Evolutionary conservation across 2,113 vertebrate genomes (phyloP), one percentile per base, ranked within the genome.

Genomic region (Holacanthus passer): DNA sequence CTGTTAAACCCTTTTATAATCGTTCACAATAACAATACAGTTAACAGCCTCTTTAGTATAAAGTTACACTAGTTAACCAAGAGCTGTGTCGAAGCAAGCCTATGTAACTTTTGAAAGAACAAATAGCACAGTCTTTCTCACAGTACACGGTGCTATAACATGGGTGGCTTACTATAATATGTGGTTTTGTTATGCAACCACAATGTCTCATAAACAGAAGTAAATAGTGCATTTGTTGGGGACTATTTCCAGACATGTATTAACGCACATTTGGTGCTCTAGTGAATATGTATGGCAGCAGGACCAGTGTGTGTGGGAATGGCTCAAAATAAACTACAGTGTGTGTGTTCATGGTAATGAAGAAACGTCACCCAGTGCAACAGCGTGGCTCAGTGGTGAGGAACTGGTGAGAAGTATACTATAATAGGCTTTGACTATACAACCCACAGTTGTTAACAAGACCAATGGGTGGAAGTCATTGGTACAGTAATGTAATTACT

Each of bases 171-270:
- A 47, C 32, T 55, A 37, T 22, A 68, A 35, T 66, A 12, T 43
- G 48, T 43, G 37, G 35, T 22, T 73, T 59, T 41, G 56, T 83
- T 24, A n/a, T 60, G 63, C 62, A n/a, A 45, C 13, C 19, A 43
- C 22, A 32, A 3, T 52, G 37, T 70, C 24, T 50, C 3, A 5
- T 56, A 29, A 75, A 69, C 16, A 27, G 31, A 60, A 78, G 58
- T 22, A 78, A 82, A 75, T 8, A 60, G 6, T 37, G 64, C 43
- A 55, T 66, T 82, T 37, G 58, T 55, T 35, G 3, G 29, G 48
- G 52, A 32, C 72, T 77, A 55, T 83, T 79, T 77, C 60, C 56
- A 64, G 35, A 53, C 29, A 50, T 37, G 17, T 79, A 80, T 73
- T 58, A 58, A 70, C 63, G 43, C 71, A 65, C 56, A 73, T 70